Evolutionary conservation across 2,797 vertebrate genomes (phyloP).

Genomic region (Acrocephalus scirpaceus): DNA sequence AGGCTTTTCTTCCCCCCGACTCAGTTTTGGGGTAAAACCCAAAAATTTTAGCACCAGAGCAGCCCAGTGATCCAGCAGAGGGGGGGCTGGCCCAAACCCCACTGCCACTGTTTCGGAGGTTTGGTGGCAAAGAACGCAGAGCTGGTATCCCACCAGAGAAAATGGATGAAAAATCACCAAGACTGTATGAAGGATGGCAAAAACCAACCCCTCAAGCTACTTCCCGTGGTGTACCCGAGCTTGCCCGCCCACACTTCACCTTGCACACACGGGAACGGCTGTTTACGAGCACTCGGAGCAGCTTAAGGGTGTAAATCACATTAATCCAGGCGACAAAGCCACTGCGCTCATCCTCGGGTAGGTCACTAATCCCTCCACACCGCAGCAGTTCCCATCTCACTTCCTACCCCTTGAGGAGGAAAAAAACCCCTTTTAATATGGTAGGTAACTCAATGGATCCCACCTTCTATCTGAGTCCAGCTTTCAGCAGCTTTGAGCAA

Average conservation of each 20-base stretch:
- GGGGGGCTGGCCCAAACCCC: background rate
- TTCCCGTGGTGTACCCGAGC: background rate
- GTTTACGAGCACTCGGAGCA: background rate
- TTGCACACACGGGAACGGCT: background rate
- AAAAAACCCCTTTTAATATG: background rate
- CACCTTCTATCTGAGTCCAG: background rate
- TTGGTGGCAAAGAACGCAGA: background rate
- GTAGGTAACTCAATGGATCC: background rate
- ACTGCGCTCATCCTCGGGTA: background rate
- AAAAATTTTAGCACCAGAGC: background rate
- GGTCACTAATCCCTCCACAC: background rate
- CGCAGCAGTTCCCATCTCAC: background rate
- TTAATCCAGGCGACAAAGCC: constrained; percentile 16
- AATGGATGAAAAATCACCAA: background rate
- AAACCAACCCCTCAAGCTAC: background rate
- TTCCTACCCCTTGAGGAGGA: background rate
- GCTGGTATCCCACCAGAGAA: background rate
- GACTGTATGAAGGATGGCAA: fast-evolving
- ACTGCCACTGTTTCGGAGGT: background rate
- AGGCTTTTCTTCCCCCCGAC: fast-evolving
- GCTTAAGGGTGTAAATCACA: constrained; percentile 33
- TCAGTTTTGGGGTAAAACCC: background rate
- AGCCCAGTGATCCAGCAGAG: background rate
- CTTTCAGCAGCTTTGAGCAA: background rate
- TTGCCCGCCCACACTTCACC: background rate